A percentile compares a stretch with the other conserved stretches of the same genome.
phyloP scores from a whole-genome alignment of 2,113 vertebrate genomes.

The Motacilla tschutschensis region DNA sequence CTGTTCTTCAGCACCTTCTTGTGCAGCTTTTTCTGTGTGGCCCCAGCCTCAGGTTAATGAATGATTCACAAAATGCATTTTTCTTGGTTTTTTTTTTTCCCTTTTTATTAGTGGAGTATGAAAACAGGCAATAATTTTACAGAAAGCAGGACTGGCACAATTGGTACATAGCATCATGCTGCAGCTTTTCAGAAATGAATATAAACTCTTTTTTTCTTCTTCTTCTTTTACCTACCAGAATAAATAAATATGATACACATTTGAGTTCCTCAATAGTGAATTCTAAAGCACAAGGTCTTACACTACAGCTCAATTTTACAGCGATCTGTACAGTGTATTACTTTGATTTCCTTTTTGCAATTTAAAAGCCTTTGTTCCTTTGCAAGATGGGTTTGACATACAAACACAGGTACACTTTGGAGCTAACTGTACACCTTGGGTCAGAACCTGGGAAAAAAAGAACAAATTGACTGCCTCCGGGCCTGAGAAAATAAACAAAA shows the following conservation, averaged over 20 bases:
- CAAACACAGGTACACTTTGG: slow-evolving; percentile 15
- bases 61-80: background rate
- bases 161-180: slow-evolving; percentile 72
- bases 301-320: slow-evolving; percentile 73
- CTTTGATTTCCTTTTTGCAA: slow-evolving; percentile 33
- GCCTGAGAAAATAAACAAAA: slow-evolving; percentile 15
- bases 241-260: slow-evolving; percentile 80
- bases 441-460: background rate
- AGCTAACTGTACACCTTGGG: slow-evolving; percentile 30
- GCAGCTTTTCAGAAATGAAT: slow-evolving; percentile 54
- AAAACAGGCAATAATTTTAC: slow-evolving; percentile 78
- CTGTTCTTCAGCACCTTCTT: background rate
- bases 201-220: slow-evolving; percentile 41
- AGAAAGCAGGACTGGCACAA: slow-evolving; percentile 69
- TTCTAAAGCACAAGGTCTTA: slow-evolving; percentile 76
- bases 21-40: accelerated
- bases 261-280: slow-evolving; percentile 58
- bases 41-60: background rate
- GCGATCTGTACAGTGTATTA: slow-evolving; percentile 56
- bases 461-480: background rate
- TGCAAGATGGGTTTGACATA: slow-evolving; percentile 42
- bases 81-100: slow-evolving; percentile 3
- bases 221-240: slow-evolving; percentile 72
- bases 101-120: slow-evolving; percentile 73
- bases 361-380: slow-evolving; percentile 62